Percentiles rank a stretch among this genome's conserved stretches.
These are phyloP conservation scores for Volucella inflata DNA, from an alignment of 2,888 invertebrate species.

Conservation along the genomic window DNA sequence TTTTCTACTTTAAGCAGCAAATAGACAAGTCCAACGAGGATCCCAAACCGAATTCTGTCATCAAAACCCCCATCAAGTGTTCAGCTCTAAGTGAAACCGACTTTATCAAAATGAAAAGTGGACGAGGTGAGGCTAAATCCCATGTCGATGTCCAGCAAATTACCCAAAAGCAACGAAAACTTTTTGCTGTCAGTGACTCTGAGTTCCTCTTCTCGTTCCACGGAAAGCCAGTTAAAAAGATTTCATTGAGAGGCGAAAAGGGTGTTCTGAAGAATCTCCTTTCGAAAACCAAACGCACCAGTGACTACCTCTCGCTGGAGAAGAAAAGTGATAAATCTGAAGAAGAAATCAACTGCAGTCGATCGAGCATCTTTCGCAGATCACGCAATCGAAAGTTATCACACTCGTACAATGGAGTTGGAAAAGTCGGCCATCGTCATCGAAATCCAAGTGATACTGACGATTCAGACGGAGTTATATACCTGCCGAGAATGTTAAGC, in stretches of 20 bases:
- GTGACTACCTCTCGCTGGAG: conserved; percentile 82
- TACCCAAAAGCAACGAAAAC: conserved; percentile 77
- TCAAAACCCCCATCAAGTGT: conserved; percentile 78
- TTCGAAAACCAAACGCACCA: conserved; percentile 82
- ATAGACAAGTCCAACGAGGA: conserved; percentile 67
- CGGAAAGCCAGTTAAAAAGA: conserved; percentile 77
- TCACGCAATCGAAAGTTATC: conserved; percentile 82
- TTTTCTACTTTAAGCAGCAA: conserved; percentile 82
- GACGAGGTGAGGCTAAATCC: conserved; percentile 74
- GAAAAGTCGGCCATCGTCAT: conserved; percentile 77
- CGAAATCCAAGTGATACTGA: conserved; percentile 81
- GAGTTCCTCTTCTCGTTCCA: conserved; percentile 81
- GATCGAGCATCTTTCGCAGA: conserved; percentile 79
- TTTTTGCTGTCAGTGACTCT: conserved; percentile 83
- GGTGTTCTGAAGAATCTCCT: conserved; percentile 82
- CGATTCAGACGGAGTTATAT: conserved; percentile 78
- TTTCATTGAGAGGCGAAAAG: conserved; percentile 79
- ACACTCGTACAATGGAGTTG: conserved; percentile 82
- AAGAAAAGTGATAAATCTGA: conserved; percentile 81
- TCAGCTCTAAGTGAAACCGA: conserved; percentile 83
- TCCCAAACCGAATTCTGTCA: conserved; percentile 40
- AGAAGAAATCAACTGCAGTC: conserved; percentile 78
- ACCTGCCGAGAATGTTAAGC: conserved; percentile 78
- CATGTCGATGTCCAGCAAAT: conserved; percentile 59
- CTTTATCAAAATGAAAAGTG: conserved; percentile 81